These are phyloP conservation scores for Poicephalus gulielmi DNA, from an alignment of 2,113 vertebrate genomes.

Conservation along the genomic window DNA sequence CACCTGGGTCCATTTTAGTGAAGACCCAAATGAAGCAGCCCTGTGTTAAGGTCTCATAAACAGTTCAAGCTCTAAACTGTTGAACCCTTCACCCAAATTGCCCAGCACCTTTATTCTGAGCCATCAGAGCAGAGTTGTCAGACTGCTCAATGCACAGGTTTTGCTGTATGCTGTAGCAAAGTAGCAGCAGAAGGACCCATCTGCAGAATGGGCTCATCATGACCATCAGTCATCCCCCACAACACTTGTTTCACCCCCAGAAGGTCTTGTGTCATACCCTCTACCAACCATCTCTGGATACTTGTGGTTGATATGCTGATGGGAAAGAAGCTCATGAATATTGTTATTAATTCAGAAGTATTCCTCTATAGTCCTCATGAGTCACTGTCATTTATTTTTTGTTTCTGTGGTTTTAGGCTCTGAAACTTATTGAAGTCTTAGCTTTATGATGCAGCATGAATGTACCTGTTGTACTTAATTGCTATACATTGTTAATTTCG, in stretches of 20 bases:
- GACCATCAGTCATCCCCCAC: background rate
- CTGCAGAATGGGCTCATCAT: background rate
- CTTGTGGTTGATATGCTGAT: background rate
- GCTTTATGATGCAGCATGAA: background rate
- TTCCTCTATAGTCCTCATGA: background rate
- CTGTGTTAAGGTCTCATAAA: background rate
- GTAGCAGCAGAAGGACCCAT: background rate
- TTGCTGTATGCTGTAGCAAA: background rate
- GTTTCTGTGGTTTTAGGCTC: slow-evolving; percentile 6
- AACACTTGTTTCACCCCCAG: background rate
- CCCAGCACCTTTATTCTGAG: background rate
- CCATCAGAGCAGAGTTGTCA: background rate
- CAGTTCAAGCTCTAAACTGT: background rate
- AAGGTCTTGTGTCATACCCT: background rate
- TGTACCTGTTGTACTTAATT: background rate
- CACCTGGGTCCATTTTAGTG: background rate
- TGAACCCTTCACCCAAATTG: background rate
- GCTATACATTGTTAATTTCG: background rate
- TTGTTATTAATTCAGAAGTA: slow-evolving; percentile 1
- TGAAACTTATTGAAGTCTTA: background rate
- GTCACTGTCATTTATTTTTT: background rate
- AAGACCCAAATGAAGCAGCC: background rate
- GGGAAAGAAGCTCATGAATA: background rate
- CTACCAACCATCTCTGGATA: background rate
- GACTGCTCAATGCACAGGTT: background rate